Evolutionary conservation across 2,888 invertebrate species (phyloP), one percentile per base, ranked within the genome.

Genomic region (Hypomecis atomaria): DNA sequence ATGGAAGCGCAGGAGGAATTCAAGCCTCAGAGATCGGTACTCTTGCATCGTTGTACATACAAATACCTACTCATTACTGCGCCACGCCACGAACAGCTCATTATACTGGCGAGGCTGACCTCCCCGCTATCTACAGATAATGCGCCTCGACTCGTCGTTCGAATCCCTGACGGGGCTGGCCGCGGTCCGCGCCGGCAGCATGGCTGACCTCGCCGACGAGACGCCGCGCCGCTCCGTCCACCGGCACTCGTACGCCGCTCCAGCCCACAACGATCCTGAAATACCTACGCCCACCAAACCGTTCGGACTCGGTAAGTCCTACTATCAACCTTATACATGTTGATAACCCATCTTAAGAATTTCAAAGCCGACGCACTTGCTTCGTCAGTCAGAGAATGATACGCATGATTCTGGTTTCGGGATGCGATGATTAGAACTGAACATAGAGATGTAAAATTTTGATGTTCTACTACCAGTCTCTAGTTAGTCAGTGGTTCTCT

Each of bases 131-230:
- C 53, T 10, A 53, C 90, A 97, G 97, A 94, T 97, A 62, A 96
- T 97, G 96, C 94, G 96, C 62, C 94, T 96, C 86, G 97, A 97
- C 84, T 95, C 95, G 50, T 96, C 96, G 62, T 95, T 96, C 91
- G 97, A 97, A 85, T 96, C 96, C 38, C 89, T 96, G 70, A 86
- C 94, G 40, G 96, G 95, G 54, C 95, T 97, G 36, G 85, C 81
- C 0, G 78, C 94, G 72, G 95, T 95, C 13, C 95, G 97, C 40
- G 97, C 97, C 37, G 97, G 97, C 84, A 97, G 97, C 83, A 97
- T 97, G 75, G 96, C 96, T 23, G 97, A 97, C 89, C 88, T 97
- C 10, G 97, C 95, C 78, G 95, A 96, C 70, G 96, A 96, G 67
- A 84, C 79, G 0, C 85, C 87, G 37, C 85, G 90, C 6, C 89